These are phyloP conservation scores for Melanotaenia maccullochi DNA, from an alignment of 2,797 vertebrate genomes.

Conservation along the genomic window DNA sequence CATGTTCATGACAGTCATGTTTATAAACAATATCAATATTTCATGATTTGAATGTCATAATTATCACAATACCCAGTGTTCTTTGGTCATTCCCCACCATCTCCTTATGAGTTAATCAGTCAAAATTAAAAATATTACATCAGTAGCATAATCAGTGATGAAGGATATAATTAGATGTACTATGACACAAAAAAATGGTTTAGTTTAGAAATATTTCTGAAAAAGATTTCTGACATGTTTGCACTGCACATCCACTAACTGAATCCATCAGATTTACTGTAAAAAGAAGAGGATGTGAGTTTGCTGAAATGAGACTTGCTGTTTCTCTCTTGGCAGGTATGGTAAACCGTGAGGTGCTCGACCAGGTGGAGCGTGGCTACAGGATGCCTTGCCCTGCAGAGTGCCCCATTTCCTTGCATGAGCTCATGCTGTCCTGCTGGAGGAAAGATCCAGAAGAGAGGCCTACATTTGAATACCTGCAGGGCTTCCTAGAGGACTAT, in stretches of 20 bases:
- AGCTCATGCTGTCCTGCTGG: constrained; percentile 98
- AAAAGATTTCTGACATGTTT: not conserved
- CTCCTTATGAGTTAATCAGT: not conserved
- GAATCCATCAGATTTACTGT: not conserved
- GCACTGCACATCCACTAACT: not conserved
- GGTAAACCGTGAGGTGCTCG: constrained; percentile 97
- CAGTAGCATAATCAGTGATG: no score
- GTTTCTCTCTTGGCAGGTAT: constrained; percentile 83
- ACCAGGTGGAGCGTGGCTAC: constrained; percentile 97
- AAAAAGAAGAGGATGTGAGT: not conserved
- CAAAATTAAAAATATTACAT: not conserved
- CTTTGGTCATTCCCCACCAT: not conserved
- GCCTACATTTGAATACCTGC: constrained; percentile 97
- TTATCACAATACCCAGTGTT: no score
- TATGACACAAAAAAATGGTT: not conserved
- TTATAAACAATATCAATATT: no score
- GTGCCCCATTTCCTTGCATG: constrained; percentile 93
- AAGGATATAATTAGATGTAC: not conserved
- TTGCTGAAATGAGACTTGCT: not conserved
- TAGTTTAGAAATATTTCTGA: not conserved
- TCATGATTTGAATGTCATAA: not conserved
- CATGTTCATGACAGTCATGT: no score
- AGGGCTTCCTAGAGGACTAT: constrained; percentile 98
- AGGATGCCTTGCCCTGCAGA: constrained; percentile 95
- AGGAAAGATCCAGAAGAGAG: constrained; percentile 94